These are phyloP conservation scores for Anser cygnoides DNA, from an alignment of 2,113 vertebrate species.

Conservation along the genomic window DNA sequence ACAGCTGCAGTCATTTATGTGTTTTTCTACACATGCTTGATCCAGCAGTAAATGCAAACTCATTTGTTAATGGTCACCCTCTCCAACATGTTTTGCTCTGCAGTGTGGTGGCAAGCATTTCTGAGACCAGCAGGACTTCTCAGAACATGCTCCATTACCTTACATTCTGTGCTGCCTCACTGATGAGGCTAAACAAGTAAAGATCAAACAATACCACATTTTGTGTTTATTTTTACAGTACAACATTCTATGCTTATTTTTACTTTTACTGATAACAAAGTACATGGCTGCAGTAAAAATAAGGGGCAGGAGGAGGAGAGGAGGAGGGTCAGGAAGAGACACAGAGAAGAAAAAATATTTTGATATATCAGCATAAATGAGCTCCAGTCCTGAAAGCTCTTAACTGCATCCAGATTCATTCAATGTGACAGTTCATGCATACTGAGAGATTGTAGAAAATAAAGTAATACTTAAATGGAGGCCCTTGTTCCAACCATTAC, in stretches of 20 bases:
- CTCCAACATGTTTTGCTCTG: not conserved
- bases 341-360: not conserved
- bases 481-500: not conserved
- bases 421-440: not conserved
- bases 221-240: not conserved
- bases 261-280: not conserved
- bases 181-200: not conserved
- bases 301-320: not conserved
- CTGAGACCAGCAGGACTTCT: not conserved
- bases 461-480: not conserved
- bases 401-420: not conserved
- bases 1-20: not conserved
- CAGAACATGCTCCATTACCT: not conserved
- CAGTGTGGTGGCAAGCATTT: not conserved
- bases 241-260: not conserved
- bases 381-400: not conserved
- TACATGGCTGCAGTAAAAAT: not conserved
- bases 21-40: not conserved
- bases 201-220: not conserved
- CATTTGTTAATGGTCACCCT: not conserved
- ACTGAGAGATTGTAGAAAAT: not conserved
- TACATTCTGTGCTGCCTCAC: not conserved
- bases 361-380: not conserved
- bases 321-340: not conserved
- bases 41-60: not conserved